Evolutionary conservation across 2,113 vertebrate species (phyloP), one percentile per base, ranked within the genome.

Genomic region (Proterorhinus semilunaris): DNA sequence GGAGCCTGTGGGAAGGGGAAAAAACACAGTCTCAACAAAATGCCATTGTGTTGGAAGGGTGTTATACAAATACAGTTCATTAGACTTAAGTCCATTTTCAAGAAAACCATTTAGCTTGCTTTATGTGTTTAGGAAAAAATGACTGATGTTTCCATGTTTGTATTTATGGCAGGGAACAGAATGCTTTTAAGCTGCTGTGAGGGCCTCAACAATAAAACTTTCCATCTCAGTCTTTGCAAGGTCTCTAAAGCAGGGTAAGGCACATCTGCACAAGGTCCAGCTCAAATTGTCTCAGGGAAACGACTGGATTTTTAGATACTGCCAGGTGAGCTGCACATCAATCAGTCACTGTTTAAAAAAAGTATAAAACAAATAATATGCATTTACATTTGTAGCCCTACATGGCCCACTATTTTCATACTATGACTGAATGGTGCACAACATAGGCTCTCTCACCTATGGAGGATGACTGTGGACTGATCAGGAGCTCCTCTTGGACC

Each of bases 391-490:
- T 36, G 27, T 36, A 6, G 50, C 13, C n/a, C 5, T 51, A 15
- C 6, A 52, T n/a, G 2, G 11, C 36, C 6, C 12, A 43, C 49
- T 13, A 51, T 61, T 43, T 43, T 13, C 27, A 69, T 9, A 49
- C 36, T 58, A 48, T 21, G 8, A 49, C 55, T 50, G 2, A 45
- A 7, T 11, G 43, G 0, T 43, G 0, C 42, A 7, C 27, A 53
- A 49, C 57, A 58, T 13, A 50, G 11, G 11, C 7, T 55, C 7
- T 55, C 53, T n/a, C 92, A 98, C 98, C 98, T 93, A 99, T 98
- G 66, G 98, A 99, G 62, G 98, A 99, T 43, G 97, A 99, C 91
- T 99, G 98, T 6, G 98, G 98, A 87, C 98, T 99, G 88, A 99
- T 99, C 65, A 99, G 94, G 66, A 99, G 96, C 84, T 99, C 98